These are phyloP conservation scores for Stenotaenia linearis DNA, from an alignment of 2,888 invertebrate species.

Conservation along the genomic window DNA sequence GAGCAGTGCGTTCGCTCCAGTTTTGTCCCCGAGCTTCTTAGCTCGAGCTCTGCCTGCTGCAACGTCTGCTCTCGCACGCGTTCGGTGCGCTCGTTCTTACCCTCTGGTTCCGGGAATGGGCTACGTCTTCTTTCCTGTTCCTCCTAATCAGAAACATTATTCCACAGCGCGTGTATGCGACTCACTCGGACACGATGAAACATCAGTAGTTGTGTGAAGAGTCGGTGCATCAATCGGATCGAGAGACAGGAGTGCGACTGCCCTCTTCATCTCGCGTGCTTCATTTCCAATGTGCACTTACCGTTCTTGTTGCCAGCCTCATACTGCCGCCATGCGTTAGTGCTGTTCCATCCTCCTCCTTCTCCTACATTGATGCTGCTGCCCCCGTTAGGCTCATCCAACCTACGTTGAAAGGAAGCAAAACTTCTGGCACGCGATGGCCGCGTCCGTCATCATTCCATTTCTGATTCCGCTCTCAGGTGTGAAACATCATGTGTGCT, in stretches of 20 bases:
- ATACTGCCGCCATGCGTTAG: slow-evolving; percentile 10
- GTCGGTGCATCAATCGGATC: slow-evolving; percentile 1
- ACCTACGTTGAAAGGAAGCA: slow-evolving; percentile 55
- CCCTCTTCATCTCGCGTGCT: background rate
- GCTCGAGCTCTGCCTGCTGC: background rate
- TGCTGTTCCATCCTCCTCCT: slow-evolving; percentile 24
- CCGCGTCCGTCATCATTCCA: slow-evolving; percentile 37
- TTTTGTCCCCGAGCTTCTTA: slow-evolving; percentile 19
- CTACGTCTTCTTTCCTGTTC: slow-evolving; percentile 12
- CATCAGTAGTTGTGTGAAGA: background rate
- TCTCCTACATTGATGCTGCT: background rate
- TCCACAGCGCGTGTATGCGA: slow-evolving; percentile 6
- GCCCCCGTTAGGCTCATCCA: slow-evolving; percentile 13
- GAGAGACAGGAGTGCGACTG: background rate
- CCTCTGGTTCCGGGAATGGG: background rate
- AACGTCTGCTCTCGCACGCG: background rate
- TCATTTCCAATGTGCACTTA: background rate
- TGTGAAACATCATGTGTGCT: slow-evolving; percentile 18
- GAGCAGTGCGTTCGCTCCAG: background rate
- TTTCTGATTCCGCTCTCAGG: slow-evolving; percentile 37
- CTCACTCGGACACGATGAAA: slow-evolving; percentile 20
- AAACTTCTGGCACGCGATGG: slow-evolving; percentile 32
- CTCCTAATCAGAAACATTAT: slow-evolving; percentile 23
- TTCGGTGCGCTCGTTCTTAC: background rate
- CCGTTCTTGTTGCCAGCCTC: slow-evolving; percentile 14